A percentile compares a stretch with the other conserved stretches of the same genome.
Evolutionary conservation across 2,888 invertebrate species (phyloP).

Genomic region (Chymomyza caudatula): DNA sequence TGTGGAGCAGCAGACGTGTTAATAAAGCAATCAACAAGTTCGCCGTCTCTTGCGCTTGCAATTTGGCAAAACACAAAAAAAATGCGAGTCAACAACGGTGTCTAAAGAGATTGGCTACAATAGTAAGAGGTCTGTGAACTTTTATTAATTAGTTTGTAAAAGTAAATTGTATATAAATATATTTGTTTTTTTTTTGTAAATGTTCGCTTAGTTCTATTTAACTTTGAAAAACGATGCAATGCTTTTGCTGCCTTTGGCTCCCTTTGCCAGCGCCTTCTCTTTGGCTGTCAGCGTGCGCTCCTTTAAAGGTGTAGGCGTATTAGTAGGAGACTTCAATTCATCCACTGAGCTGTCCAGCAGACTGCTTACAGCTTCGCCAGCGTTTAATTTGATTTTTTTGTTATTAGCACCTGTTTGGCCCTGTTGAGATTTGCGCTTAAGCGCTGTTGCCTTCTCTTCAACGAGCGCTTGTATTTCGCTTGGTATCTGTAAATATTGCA

Average conservation of each 20-base stretch:
- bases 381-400: conserved; percentile 78
- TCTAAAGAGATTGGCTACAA: background rate
- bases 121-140: conserved; percentile 34
- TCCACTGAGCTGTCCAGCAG: conserved; percentile 51
- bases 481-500: conserved; percentile 81
- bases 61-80: conserved; percentile 14
- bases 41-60: conserved; percentile 5
- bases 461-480: conserved; percentile 76
- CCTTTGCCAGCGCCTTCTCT: conserved; percentile 84
- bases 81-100: conserved; percentile 2
- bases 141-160: background rate
- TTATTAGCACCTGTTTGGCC: conserved; percentile 66
- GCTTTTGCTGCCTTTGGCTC: conserved; percentile 88
- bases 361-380: conserved; percentile 56
- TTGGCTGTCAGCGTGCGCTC: conserved; percentile 82
- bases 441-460: conserved; percentile 74
- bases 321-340: conserved; percentile 36
- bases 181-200: conserved; percentile 1
- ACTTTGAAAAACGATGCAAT: conserved; percentile 87
- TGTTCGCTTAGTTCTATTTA: conserved; percentile 41
- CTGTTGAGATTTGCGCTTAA: conserved; percentile 80
- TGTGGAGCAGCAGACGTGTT: conserved; percentile 49
- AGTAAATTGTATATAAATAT: background rate
- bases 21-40: conserved; percentile 48
- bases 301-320: conserved; percentile 47